Percentiles rank a stretch among this genome's conserved stretches.
Evolutionary conservation across 2,113 vertebrate genomes (phyloP).

Genomic region (Scytalopus superciliaris): DNA sequence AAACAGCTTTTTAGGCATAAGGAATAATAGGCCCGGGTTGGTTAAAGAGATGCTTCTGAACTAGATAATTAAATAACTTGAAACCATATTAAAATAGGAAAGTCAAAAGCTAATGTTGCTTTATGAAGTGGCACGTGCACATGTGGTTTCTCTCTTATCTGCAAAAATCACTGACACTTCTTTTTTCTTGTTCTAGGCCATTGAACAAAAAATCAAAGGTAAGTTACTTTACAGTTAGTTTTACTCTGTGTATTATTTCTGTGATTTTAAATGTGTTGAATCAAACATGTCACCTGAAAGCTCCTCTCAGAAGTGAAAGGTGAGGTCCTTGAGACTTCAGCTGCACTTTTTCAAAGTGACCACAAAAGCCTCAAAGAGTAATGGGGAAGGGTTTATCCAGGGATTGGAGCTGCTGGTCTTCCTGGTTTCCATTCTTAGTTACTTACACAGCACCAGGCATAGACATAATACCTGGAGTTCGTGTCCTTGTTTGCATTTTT

Average conservation of each 20-base stretch:
- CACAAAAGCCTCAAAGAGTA: not conserved
- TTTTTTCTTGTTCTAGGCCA: conserved; percentile 82
- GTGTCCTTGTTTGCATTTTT: not conserved
- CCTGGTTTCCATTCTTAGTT: not conserved
- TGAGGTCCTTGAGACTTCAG: not conserved
- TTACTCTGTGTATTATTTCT: not conserved
- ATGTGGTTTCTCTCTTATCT: not conserved
- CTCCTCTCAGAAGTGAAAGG: not conserved
- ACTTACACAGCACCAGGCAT: not conserved
- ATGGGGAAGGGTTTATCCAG: not conserved
- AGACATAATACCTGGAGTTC: not conserved
- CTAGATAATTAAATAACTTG: conserved; percentile 38
- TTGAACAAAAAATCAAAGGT: conserved; percentile 90
- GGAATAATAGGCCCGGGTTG: conserved; percentile 2
- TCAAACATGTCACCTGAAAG: not conserved
- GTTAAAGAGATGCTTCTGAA: not conserved
- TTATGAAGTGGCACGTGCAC: not conserved
- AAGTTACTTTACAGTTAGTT: conserved; percentile 71
- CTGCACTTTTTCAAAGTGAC: not conserved
- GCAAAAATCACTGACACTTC: conserved; percentile 60
- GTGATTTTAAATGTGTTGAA: not conserved
- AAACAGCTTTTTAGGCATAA: conserved; percentile 22
- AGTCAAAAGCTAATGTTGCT: conserved; percentile 13
- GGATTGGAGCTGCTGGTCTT: not conserved
- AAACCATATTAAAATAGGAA: not conserved